Conservation (phyloP, 2,888 invertebrate species). For the Caenorhabditis sp. region DNA sequence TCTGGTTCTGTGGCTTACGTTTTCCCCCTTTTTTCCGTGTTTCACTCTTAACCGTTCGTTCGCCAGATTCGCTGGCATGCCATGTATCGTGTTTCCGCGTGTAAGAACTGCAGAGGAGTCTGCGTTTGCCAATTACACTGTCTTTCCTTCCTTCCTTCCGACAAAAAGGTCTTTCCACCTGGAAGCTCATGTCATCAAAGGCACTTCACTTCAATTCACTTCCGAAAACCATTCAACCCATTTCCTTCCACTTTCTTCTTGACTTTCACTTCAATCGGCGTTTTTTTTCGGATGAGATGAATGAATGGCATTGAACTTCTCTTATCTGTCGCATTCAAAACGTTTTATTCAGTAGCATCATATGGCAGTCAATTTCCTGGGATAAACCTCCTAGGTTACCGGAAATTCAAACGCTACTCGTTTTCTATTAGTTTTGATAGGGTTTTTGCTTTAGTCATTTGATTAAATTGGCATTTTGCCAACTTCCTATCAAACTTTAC, state of each 20-base stretch:
- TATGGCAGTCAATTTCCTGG: too few species aligned
- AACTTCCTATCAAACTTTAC: background rate
- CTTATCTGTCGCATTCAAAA: too few species aligned
- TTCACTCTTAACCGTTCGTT: slow-evolving; percentile 47
- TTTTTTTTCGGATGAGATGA: background rate
- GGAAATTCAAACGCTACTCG: too few species aligned
- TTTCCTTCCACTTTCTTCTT: background rate
- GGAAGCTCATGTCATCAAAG: slow-evolving; percentile 45
- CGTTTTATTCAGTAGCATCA: too few species aligned
- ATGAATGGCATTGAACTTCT: background rate
- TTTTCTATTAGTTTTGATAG: too few species aligned
- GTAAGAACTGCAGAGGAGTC: slow-evolving; percentile 8
- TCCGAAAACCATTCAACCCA: slow-evolving; percentile 49
- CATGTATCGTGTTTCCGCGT: slow-evolving; percentile 57
- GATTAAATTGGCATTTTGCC: too few species aligned
- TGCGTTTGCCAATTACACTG: slow-evolving; percentile 48
- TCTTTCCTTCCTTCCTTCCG: too few species aligned
- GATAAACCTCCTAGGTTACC: too few species aligned
- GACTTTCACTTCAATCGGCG: slow-evolving; percentile 34
- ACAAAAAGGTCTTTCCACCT: slow-evolving; percentile 32
- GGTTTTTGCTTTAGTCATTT: too few species aligned
- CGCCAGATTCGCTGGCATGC: slow-evolving; percentile 31
- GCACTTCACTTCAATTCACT: slow-evolving; percentile 38
- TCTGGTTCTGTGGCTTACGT: slow-evolving; percentile 38
- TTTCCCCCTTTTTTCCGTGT: slow-evolving; percentile 16